Evolutionary conservation across 1,140 invertebrate genomes (phyloP).

Genomic region (Drosophila leontia): DNA sequence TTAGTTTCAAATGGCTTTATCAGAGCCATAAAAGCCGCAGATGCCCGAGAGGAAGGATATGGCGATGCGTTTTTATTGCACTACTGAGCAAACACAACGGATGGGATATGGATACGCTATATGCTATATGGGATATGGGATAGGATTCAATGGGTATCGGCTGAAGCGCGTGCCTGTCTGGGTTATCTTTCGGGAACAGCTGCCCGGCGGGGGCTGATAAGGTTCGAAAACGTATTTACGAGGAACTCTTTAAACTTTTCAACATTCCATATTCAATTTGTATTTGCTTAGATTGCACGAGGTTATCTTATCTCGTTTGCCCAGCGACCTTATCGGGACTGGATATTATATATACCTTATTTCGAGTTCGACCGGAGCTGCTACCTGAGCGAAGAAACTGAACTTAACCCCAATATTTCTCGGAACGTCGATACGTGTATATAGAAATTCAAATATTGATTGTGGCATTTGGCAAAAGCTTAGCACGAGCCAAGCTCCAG

Average conservation of each 20-base stretch:
- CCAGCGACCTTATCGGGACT: slow-evolving; percentile 12
- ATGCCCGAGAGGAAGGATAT: slow-evolving; percentile 72
- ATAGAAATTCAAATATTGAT: slow-evolving; percentile 55
- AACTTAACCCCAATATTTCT: slow-evolving; percentile 78
- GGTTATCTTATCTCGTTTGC: slow-evolving; percentile 63
- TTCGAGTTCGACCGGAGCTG: slow-evolving; percentile 14
- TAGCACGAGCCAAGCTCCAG: slow-evolving; percentile 67
- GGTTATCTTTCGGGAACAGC: slow-evolving; percentile 63
- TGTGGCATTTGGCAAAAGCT: slow-evolving; percentile 62
- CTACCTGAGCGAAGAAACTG: slow-evolving; percentile 69
- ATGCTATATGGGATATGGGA: neutral
- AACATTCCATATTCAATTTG: slow-evolving; percentile 40
- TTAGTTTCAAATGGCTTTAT: slow-evolving; percentile 63
- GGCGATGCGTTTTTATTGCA: slow-evolving; percentile 62
- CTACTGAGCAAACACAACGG: slow-evolving; percentile 57
- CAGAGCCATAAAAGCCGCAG: slow-evolving; percentile 62
- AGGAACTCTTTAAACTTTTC: slow-evolving; percentile 52
- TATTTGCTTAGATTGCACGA: slow-evolving; percentile 67
- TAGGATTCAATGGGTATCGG: slow-evolving; percentile 17
- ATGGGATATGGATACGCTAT: slow-evolving; percentile 12
- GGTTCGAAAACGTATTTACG: slow-evolving; percentile 42
- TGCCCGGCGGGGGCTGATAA: slow-evolving; percentile 38
- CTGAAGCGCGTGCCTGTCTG: slow-evolving; percentile 43
- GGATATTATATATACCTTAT: neutral
- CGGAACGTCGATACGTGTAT: slow-evolving; percentile 43